Base-by-base conservation (phyloP, 1,140 invertebrate genomes). In the Oncopeltus fasciatus region DNA sequence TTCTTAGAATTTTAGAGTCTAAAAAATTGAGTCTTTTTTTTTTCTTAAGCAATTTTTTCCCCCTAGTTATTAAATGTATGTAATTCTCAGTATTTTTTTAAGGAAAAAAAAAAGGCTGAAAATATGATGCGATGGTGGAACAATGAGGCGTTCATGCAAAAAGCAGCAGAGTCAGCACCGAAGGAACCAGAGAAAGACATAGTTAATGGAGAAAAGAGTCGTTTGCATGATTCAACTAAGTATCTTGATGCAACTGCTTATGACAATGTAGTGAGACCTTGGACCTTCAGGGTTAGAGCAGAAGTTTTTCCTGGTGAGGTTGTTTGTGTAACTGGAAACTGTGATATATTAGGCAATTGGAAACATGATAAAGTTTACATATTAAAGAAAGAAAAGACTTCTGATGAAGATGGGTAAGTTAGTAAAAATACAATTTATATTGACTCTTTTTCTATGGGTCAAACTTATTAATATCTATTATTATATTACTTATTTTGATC, bases 271-370 rank as follows among this genome's bases (percentile, higher is more conserved):
- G 47, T 51, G 11, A 43, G 24, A 33, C 49, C 46, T 29, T 71
- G 70, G 69, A 63, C 56, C n/a, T 78, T 78, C 65, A 68, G 67
- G 27, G 76, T 78, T 0, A 65, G 66, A 47, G 75, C 72, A n/a
- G 69, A 72, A 18, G 73, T 72, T 4, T 60, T 66, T 27, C 69
- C 67, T 12, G 74, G 73, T n/a, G 74, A 75, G 66, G 61, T 60
- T 27, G 69, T 76, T 12, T 78, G 77, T 69, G 71, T 81, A n/a
- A 73, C 76, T 18, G 80, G 80, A 18, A 74, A 76, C 66, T 74
- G 72, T 67, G 64, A 68, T 1, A 65, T 71, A 44, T 68, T 81
- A 1, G 80, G 80, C 26, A 71, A 72, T 61, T 81, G 80, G 80
- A 71, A 75, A 43, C 72, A 69, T 31, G 67, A 72, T 29, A 29